Evolutionary conservation across 2,797 vertebrate species (phyloP).

Genomic region (Poecilia velifera): DNA sequence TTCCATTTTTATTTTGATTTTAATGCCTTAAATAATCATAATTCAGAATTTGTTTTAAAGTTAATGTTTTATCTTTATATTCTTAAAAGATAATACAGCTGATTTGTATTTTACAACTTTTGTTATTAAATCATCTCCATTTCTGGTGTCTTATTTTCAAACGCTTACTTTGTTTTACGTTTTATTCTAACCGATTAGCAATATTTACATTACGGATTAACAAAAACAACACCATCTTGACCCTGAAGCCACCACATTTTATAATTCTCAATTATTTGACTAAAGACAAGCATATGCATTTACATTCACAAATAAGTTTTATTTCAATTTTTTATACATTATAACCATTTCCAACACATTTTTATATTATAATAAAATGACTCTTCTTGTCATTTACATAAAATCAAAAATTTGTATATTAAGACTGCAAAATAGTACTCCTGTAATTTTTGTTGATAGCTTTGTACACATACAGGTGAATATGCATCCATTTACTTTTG

Average conservation of each 20-base stretch:
- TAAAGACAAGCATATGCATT: background rate
- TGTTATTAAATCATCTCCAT: background rate
- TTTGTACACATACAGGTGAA: constrained; percentile 80
- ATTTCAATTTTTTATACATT: constrained; percentile 82
- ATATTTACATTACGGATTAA: background rate
- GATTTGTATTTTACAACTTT: background rate
- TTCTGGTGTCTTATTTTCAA: background rate
- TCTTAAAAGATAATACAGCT: background rate
- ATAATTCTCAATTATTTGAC: background rate
- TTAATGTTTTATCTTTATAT: background rate
- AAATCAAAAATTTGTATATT: constrained; percentile 78
- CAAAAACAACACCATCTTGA: background rate
- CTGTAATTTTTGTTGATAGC: constrained; percentile 77
- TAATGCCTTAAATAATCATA: background rate
- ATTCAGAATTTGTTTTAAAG: background rate
- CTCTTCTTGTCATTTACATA: constrained; percentile 79
- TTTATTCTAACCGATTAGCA: background rate
- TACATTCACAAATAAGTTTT: constrained; percentile 85
- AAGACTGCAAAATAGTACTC: constrained; percentile 85
- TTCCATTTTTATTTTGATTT: background rate
- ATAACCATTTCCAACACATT: constrained; percentile 83
- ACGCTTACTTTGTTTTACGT: background rate
- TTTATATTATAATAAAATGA: constrained; percentile 84
- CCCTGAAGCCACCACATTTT: background rate
- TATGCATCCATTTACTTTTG: constrained; percentile 71